Evolutionary conservation across 2,888 invertebrate genomes (phyloP).

Genomic region (Lycia hirtaria): DNA sequence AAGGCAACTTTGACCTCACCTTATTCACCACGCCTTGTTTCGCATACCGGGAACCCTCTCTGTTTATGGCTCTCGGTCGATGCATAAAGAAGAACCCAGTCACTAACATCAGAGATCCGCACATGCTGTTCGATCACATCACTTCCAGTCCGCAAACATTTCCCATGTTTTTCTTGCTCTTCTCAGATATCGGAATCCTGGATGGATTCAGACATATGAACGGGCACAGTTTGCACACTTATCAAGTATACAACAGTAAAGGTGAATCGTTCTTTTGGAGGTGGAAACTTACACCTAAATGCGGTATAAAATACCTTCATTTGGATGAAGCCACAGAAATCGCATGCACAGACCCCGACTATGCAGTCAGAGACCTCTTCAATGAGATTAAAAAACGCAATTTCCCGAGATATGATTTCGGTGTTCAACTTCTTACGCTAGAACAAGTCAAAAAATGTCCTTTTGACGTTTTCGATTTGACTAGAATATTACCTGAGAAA

Average conservation of each 20-base stretch:
- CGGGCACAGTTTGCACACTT: constrained; percentile 95
- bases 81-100: constrained; percentile 84
- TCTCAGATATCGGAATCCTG: constrained; percentile 94
- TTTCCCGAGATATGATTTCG: constrained; percentile 63
- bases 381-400: constrained; percentile 32
- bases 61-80: constrained; percentile 81
- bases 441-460: constrained; percentile 54
- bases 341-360: constrained; percentile 91
- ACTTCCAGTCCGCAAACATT: constrained; percentile 86
- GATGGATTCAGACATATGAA: constrained; percentile 95
- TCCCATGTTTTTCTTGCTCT: constrained; percentile 90
- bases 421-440: constrained; percentile 62
- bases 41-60: constrained; percentile 81
- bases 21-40: constrained; percentile 85
- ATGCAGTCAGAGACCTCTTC: constrained; percentile 92
- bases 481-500: constrained; percentile 65
- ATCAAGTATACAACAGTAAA: constrained; percentile 91
- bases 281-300: constrained; percentile 95
- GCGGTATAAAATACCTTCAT: constrained; percentile 91
- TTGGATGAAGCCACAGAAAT: constrained; percentile 87
- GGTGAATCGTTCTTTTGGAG: constrained; percentile 91
- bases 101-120: constrained; percentile 66
- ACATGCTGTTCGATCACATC: constrained; percentile 81
- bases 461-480: constrained; percentile 68
- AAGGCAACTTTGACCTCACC: constrained; percentile 57